phyloP scores from a whole-genome alignment of 1,140 invertebrate genomes.

The Eupristina koningsbergeri region DNA sequence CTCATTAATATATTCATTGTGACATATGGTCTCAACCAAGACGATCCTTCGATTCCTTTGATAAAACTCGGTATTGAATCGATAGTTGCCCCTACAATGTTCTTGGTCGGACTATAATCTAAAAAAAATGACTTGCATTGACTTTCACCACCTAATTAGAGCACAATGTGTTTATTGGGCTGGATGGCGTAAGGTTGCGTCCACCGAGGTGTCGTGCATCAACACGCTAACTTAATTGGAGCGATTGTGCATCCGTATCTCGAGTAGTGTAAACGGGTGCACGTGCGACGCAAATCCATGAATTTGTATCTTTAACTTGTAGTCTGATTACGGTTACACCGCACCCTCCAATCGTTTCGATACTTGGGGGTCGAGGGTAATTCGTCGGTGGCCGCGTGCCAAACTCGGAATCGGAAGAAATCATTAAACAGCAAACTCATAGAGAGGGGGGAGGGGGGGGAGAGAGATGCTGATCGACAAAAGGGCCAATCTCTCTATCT shows the following conservation, averaged over 20 bases:
- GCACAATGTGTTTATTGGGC: too few relatives aligned
- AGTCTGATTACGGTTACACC: not conserved
- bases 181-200: too few relatives aligned
- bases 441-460: not conserved
- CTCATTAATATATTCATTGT: too few relatives aligned
- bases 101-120: too few relatives aligned
- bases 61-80: too few relatives aligned
- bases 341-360: not conserved
- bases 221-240: not conserved
- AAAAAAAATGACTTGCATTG: too few relatives aligned
- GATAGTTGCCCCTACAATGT: too few relatives aligned
- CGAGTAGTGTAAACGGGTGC: not conserved
- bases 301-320: not conserved
- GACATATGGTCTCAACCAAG: too few relatives aligned
- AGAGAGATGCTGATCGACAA: not conserved
- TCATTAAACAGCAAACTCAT: conserved; percentile 16
- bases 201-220: too few relatives aligned
- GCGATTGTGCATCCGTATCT: too few relatives aligned
- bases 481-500: not conserved
- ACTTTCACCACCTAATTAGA: too few relatives aligned
- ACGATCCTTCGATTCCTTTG: too few relatives aligned
- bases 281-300: not conserved
- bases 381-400: conserved; percentile 18
- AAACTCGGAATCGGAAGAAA: not conserved
- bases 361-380: not conserved